Percentiles rank a stretch among this genome's conserved stretches.
phyloP scores from a whole-genome alignment of 1,140 invertebrate species.

The Bombus vancouverensis region DNA sequence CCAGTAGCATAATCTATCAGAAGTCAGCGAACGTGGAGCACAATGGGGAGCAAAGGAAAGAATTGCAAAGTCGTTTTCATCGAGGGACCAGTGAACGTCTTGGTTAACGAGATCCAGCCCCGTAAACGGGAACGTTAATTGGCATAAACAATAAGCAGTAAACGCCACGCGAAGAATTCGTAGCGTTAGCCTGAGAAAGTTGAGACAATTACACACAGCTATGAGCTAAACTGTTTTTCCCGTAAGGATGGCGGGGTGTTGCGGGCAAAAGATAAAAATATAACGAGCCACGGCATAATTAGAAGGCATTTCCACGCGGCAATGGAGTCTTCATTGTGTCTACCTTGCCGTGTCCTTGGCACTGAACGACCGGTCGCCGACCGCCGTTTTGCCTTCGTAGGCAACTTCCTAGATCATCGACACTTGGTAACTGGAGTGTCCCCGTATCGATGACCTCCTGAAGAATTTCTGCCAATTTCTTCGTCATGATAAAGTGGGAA shows the following conservation, averaged over 20 bases:
- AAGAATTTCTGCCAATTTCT: background rate
- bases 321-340: slow-evolving; percentile 72
- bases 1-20: background rate
- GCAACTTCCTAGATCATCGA: slow-evolving; percentile 50
- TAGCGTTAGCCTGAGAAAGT: background rate
- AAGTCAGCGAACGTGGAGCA: background rate
- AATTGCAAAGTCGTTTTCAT: slow-evolving; percentile 6
- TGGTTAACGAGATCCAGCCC: slow-evolving; percentile 12
- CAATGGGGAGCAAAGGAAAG: background rate
- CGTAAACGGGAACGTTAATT: slow-evolving; percentile 21
- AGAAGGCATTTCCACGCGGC: slow-evolving; percentile 56
- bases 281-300: slow-evolving; percentile 59
- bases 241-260: background rate
- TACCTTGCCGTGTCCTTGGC: slow-evolving; percentile 75
- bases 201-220: background rate
- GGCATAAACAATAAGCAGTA: slow-evolving; percentile 22
- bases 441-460: slow-evolving; percentile 8
- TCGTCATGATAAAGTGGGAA: background rate
- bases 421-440: slow-evolving; percentile 25
- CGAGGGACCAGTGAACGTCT: background rate
- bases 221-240: slow-evolving; percentile 4
- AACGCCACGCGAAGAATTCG: background rate
- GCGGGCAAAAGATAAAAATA: slow-evolving; percentile 47
- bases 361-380: slow-evolving; percentile 77
- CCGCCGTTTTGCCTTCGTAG: slow-evolving; percentile 48